Conservation (phyloP, 2,113 vertebrate species). For the Rousettus leschenaultii region DNA sequence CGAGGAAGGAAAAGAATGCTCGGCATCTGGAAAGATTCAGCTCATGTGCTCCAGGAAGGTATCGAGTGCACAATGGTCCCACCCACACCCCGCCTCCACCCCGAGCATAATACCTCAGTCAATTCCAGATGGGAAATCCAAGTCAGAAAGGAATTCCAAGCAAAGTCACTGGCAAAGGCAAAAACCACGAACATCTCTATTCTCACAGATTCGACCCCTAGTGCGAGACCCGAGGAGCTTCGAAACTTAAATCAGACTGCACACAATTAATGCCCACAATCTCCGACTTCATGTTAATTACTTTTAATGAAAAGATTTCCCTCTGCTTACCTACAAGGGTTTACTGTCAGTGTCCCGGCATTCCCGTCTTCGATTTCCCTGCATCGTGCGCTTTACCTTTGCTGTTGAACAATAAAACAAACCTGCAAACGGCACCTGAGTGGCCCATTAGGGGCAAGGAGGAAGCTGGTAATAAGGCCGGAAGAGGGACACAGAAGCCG, state of each 20-base stretch:
- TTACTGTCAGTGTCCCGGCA: background rate
- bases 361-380: constrained; percentile 40
- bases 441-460: background rate
- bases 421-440: background rate
- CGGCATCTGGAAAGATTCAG: background rate
- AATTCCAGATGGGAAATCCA: background rate
- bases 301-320: constrained; percentile 69
- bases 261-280: constrained; percentile 58
- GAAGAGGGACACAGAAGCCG: background rate
- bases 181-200: background rate
- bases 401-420: constrained; percentile 18
- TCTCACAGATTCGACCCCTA: background rate
- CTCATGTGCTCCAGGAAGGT: too few species aligned
- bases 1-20: background rate
- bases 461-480: background rate
- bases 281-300: constrained; percentile 57
- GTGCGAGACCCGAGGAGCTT: constrained; percentile 37
- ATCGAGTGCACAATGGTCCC: background rate
- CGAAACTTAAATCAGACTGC: constrained; percentile 45
- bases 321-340: constrained; percentile 53
- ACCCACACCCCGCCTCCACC: background rate
- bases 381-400: background rate
- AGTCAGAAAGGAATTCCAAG: background rate
- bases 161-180: constrained; percentile 48
- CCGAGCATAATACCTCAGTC: too few species aligned